Conservation (phyloP, 1,140 invertebrate species). For the Dinoponera quadriceps region DNA sequence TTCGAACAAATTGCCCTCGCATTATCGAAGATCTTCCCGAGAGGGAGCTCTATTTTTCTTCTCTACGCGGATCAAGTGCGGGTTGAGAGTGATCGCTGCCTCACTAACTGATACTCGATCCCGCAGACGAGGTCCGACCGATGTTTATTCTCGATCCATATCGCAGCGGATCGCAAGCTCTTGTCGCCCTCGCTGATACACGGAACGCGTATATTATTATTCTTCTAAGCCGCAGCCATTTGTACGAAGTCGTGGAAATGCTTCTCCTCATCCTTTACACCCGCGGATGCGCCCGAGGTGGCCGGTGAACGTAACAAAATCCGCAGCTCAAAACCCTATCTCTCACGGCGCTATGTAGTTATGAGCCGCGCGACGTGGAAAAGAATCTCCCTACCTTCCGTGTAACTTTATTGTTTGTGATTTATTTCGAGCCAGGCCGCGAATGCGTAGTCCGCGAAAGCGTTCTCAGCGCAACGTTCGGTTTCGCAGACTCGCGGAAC, state of each 20-base stretch:
- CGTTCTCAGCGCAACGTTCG: too few species aligned
- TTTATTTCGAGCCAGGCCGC: neutral
- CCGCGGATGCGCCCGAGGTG: neutral
- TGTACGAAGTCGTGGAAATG: constrained; percentile 42
- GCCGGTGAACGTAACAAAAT: constrained; percentile 34
- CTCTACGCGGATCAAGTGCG: neutral
- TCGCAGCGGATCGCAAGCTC: neutral
- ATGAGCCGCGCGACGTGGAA: neutral
- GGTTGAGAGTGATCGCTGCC: constrained; percentile 9
- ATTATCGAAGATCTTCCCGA: neutral
- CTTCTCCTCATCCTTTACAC: constrained; percentile 31
- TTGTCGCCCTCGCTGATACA: constrained; percentile 15
- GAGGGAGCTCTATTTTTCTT: neutral
- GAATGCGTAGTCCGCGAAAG: neutral
- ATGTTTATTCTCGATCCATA: neutral
- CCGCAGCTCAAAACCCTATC: constrained; percentile 46
- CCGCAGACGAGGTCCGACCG: neutral
- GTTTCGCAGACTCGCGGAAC: too few species aligned
- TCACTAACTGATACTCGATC: constrained; percentile 28
- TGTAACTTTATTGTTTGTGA: neutral
- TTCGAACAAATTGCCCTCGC: neutral
- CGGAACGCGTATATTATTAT: constrained; percentile 41
- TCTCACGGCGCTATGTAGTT: constrained; percentile 21
- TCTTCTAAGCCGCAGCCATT: constrained; percentile 36
- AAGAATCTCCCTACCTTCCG: constrained; percentile 17